Evolutionary conservation across 1,140 invertebrate genomes (phyloP), one percentile per base, ranked within the genome.

Genomic region (Drosophila bocqueti): DNA sequence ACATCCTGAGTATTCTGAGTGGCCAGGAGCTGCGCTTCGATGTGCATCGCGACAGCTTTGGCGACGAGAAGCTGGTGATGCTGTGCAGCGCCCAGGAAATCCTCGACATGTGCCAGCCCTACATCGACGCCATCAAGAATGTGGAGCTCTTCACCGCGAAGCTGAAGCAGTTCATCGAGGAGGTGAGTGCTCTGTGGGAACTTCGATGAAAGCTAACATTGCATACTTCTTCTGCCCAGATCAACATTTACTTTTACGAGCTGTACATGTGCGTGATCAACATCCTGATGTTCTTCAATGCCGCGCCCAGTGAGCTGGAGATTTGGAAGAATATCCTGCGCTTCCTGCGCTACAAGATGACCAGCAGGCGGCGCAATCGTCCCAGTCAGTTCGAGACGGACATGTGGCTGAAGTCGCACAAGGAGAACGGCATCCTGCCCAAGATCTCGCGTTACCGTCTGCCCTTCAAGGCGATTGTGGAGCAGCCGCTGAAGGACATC

Each of bases 231-330:
- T 55, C n/a, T 26, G 16, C n/a, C 24, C n/a, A 58, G 92, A 92
- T 93, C n/a, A 93, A 93, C 66, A 82, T 89, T 1, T 93, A 93
- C 49, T 93, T 93, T 34, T 93, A 93, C 61, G 92, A 93, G 46
- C 52, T 92, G 18, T 93, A 92, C 57, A 74, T 93, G 42, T 92
- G 87, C 49, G 85, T 93, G 6, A 84, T 93, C 18, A 87, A 93
- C 64, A 83, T 93, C 10, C 66, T 93, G 0, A 79, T 78, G 55
- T 82, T 82, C 55, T 86, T 91, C 7, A 76, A 86, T 66, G 72
- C 84, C 10, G 84, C 87, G 1, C 87, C 91, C 4, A 83, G 87
- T 31, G 87, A 92, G 57, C 89, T 92, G 85, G 75, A 92, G 55
- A 83, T 83, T 10, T 93, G 91, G 89, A 79, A 61, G 10, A 91